These are phyloP conservation scores for Rugalucina vietnamica DNA, from an alignment of 2,888 invertebrate genomes.

Conservation along the genomic window DNA sequence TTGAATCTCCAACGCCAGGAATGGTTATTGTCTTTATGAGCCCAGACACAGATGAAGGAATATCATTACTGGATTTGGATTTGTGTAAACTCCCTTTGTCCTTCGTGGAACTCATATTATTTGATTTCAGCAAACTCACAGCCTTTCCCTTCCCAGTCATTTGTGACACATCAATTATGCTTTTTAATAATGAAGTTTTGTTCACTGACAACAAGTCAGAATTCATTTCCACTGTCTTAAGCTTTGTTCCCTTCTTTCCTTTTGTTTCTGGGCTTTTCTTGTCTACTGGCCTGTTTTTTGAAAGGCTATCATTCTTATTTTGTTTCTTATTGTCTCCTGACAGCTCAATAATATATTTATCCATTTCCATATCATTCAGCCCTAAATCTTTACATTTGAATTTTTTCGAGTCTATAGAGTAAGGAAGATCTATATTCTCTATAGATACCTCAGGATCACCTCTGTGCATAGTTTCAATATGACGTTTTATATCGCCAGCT, in stretches of 20 bases:
- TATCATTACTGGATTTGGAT: not conserved
- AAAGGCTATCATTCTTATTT: not conserved
- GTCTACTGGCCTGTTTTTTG: not conserved
- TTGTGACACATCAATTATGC: not conserved
- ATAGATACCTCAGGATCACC: slow-evolving; percentile 36
- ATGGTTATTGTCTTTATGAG: not conserved
- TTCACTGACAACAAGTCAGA: not conserved
- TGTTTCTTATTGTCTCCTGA: not conserved
- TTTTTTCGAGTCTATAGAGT: slow-evolving; percentile 51
- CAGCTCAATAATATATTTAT: slow-evolving; percentile 6
- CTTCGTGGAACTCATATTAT: not conserved
- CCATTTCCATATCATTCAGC: not conserved
- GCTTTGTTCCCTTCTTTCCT: not conserved
- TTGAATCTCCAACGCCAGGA: not conserved
- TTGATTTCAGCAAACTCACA: not conserved
- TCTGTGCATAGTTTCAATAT: slow-evolving; percentile 43
- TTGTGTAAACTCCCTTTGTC: not conserved
- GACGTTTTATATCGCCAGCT: slow-evolving; percentile 38
- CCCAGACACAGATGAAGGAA: not conserved
- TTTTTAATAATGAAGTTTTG: not conserved
- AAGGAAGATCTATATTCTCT: slow-evolving; percentile 51
- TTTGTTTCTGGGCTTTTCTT: not conserved
- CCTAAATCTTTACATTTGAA: slow-evolving; percentile 45
- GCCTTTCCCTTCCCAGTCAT: not conserved
- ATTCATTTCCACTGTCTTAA: not conserved